phyloP scores from a whole-genome alignment of 2,797 vertebrate genomes.

The Aulostomus chinensis region DNA sequence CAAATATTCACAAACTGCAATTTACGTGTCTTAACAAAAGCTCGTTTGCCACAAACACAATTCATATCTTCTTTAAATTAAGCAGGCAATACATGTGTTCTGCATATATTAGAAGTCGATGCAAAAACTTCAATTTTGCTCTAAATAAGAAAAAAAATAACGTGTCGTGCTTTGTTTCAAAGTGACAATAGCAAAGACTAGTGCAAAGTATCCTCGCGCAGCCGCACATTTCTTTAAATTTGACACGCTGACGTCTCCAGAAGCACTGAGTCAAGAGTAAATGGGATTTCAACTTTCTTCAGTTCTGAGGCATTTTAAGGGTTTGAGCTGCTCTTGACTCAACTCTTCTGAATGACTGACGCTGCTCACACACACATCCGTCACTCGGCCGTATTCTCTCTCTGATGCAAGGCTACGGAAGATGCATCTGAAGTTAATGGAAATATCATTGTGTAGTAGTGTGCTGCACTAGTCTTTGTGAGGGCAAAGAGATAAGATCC shows the following conservation, averaged over 20 bases:
- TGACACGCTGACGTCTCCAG: no score
- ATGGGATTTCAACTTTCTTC: no score
- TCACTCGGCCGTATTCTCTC: no score
- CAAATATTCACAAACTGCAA: conserved; percentile 27
- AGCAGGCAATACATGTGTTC: conserved; percentile 44
- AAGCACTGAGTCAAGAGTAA: no score
- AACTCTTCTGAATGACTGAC: no score
- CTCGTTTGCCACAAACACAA: conserved; percentile 17
- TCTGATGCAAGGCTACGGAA: neutral
- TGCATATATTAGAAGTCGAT: conserved; percentile 39
- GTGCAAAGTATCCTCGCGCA: conserved; percentile 1
- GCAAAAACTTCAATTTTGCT: conserved; percentile 47
- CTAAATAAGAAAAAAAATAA: conserved; percentile 2
- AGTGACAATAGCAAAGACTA: conserved; percentile 10
- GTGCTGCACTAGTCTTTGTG: conserved; percentile 10
- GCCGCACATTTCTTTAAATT: no score
- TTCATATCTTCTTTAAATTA: conserved; percentile 31
- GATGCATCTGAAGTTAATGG: neutral
- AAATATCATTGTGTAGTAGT: neutral
- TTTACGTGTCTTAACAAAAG: conserved; percentile 12
- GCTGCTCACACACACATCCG: no score
- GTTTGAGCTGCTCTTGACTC: no score
- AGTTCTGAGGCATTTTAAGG: no score
- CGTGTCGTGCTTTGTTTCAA: conserved; percentile 1
- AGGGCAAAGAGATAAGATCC: conserved; percentile 14